A percentile compares a stretch with the other conserved stretches of the same genome.
These are phyloP conservation scores for Microcebus murinus DNA, from an alignment of 2,113 vertebrate species.

Conservation along the genomic window DNA sequence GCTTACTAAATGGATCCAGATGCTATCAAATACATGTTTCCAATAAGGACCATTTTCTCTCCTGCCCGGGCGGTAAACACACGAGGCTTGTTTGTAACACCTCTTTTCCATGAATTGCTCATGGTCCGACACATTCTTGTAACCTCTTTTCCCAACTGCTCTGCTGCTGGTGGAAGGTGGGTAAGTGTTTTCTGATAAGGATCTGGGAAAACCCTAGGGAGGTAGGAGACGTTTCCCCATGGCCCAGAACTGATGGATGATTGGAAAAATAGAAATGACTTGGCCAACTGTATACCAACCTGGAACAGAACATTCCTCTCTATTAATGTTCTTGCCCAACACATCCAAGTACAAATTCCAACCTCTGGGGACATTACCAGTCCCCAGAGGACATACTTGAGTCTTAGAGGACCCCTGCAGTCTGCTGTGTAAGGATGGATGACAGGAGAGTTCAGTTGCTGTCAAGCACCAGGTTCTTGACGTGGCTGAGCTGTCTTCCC, in stretches of 20 bases:
- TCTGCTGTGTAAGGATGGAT: not conserved
- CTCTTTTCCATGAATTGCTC: not conserved
- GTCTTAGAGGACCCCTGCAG: not conserved
- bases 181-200: conserved; percentile 34
- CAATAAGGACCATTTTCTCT: conserved; percentile 20
- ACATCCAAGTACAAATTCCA: conserved; percentile 19
- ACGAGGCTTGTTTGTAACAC: conserved; percentile 23
- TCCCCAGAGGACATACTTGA: not conserved
- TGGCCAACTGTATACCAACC: not conserved
- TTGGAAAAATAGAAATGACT: conserved; percentile 23
- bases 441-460: not conserved
- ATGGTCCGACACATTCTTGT: not conserved
- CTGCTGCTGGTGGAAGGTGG: not conserved
- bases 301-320: not conserved
- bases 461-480: not conserved
- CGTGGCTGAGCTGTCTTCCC: not conserved
- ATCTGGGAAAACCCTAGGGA: not conserved
- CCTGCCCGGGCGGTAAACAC: not conserved
- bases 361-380: not conserved
- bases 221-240: not conserved
- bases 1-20: conserved; percentile 69
- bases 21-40: conserved; percentile 29
- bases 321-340: not conserved
- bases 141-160: not conserved
- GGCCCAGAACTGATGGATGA: not conserved